phyloP scores from a whole-genome alignment of 23 tunicate genomes.

The Oikopleura albicans region DNA sequence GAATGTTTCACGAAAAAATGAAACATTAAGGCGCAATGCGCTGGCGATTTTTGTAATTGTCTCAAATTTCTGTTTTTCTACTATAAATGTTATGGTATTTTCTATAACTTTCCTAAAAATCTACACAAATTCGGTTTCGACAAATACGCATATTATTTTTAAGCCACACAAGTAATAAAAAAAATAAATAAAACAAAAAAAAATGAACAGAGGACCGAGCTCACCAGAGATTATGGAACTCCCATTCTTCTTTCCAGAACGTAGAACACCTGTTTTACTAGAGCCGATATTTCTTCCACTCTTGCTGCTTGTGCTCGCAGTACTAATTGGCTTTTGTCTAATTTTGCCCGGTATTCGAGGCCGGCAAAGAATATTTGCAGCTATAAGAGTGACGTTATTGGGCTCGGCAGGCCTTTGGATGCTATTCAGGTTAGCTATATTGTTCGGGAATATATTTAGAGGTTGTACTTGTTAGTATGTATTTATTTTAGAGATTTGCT shows the following conservation, averaged over 20 bases:
- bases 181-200: neutral
- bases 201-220: neutral
- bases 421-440: neutral
- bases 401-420: neutral
- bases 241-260: neutral
- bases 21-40: too few relatives aligned
- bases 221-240: neutral
- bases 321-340: neutral
- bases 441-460: too few relatives aligned
- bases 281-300: constrained; percentile 3
- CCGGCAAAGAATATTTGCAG: neutral
- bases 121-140: too few relatives aligned
- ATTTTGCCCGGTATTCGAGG: constrained; percentile 12
- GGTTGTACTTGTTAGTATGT: too few relatives aligned
- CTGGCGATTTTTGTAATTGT: neutral
- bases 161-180: neutral
- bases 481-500: too few relatives aligned
- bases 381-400: neutral
- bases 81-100: neutral
- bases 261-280: neutral
- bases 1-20: too few relatives aligned
- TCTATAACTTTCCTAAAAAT: neutral
- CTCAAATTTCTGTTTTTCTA: neutral
- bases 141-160: too few relatives aligned
- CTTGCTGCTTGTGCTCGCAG: neutral